Evolutionary conservation across 2,797 vertebrate genomes (phyloP), one percentile per base, ranked within the genome.

Genomic region (Chelidonichthys spinosus): DNA sequence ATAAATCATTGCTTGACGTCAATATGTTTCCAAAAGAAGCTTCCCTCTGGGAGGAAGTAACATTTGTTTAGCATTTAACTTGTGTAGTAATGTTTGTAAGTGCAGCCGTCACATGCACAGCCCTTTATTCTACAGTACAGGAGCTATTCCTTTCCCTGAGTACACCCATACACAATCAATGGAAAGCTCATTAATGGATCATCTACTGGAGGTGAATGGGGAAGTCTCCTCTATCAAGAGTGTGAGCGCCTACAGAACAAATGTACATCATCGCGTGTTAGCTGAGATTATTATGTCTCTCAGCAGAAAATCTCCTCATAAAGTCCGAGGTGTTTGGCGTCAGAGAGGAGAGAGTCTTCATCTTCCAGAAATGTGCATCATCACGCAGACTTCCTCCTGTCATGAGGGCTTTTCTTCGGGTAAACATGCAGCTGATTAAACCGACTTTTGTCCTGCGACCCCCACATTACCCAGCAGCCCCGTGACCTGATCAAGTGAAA

Each of bases 131-230:
- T 43, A 39, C 14, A 11, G 55, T 39, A n/a, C 67, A 32, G 70
- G 35, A 11, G 44, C 73, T 42, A n/a, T 71, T 66, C 44, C 40
- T 58, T 10, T 55, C 61, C 52, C 17, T 0, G 7, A 32, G 37
- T 39, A 5, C 59, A 44, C 72, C 67, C 62, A 52, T 56, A 64
- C 39, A 35, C 69, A 75, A 65, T 83, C 72, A 81, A 33, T 67
- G 37, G 3, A 33, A 73, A 64, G 56, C 71, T 87, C 73, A 68
- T 81, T 85, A 84, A 72, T 74, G 39, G 63, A 83, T 76, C 2
- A 84, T 85, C 82, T 69, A 63, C 64, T 63, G 32, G 53, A 75
- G 63, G 62, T 59, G 69, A 71, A 76, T 18, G 50, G 36, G 64
- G 39, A 53, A 53, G 56, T 44, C 69, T 82, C 71, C 37, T 84